Base-by-base conservation (phyloP, 1,140 invertebrate species). In the Aphelinus atriplicis region DNA sequence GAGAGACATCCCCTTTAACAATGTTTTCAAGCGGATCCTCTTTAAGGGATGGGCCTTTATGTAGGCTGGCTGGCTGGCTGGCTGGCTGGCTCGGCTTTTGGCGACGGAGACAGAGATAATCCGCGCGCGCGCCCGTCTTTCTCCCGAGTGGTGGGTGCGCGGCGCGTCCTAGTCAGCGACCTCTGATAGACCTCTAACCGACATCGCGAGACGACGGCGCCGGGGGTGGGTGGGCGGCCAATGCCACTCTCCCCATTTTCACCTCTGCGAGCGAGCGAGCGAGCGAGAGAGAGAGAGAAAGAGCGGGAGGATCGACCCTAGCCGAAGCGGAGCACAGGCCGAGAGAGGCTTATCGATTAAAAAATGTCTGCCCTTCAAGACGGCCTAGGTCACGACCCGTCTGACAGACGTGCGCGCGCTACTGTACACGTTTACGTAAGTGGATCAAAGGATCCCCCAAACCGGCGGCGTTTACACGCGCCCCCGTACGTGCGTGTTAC, bases 361-460 rank as follows among this genome's bases (percentile, higher is more conserved):
- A 88, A 87, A 87, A 87, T 88, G 87, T 87, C 87, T 87, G 87
- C 87, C 87, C 87, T 88, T 87, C 86, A 88, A 87, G 85, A 85
- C 83, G 82, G 84, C 86, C 87, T 88, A 87, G 87, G 87, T 88
- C 86, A 86, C 80, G 86, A 87, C 84, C 86, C 77, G 84, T 85
- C 80, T 82, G 85, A 87, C 86, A 87, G 80, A 78, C 79, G 75
- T 72, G 71, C 80, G 73, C 78, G 78, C 79, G 69, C 67, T 43
- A 10, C 51, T 61, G 5, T n/a, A 3, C 26, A n/a, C 3, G 56
- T 4, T 55, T 26, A 26, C 43, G 43, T 63, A 48, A 63, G 61
- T 26, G 26, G 26, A 26, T 26, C 26, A 26, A 26, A 26, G 26
- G 26, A 26, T 26, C 26, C 26, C 26, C 26, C 26, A 26, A 26